Percentiles rank a stretch among this genome's conserved stretches.
These are phyloP conservation scores for Clunio marinus DNA, from an alignment of 2,888 invertebrate genomes.

Conservation along the genomic window DNA sequence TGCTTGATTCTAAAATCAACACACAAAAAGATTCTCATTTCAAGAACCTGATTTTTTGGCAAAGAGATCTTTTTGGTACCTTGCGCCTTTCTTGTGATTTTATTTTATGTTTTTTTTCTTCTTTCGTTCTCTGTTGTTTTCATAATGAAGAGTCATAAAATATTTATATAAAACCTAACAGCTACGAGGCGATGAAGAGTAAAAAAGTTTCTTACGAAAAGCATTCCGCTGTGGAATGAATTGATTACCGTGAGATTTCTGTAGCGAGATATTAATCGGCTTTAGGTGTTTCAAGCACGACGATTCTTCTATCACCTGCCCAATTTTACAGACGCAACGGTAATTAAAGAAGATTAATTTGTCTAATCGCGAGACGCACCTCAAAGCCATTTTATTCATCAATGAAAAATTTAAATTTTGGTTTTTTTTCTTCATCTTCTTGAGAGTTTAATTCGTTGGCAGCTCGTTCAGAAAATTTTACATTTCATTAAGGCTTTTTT, in stretches of 20 bases:
- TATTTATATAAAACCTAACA: conserved; percentile 13
- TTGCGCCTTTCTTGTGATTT: not conserved
- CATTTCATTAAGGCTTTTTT: conserved; percentile 8
- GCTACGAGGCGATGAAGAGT: not conserved
- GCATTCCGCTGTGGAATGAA: not conserved
- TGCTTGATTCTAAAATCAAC: not conserved
- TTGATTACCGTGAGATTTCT: conserved; percentile 20
- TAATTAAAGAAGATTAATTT: conserved; percentile 33
- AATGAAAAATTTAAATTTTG: conserved; percentile 18
- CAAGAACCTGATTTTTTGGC: conserved; percentile 28
- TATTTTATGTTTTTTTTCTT: conserved; percentile 12
- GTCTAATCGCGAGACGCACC: conserved; percentile 27
- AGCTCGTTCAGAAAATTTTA: not conserved
- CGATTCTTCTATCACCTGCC: not conserved
- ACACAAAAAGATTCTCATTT: not conserved
- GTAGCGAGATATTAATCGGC: not conserved
- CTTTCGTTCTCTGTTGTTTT: not conserved
- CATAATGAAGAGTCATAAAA: conserved; percentile 19
- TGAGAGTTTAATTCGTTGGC: not conserved
- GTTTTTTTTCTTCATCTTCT: not conserved
- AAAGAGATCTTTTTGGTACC: not conserved
- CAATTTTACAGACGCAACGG: conserved; percentile 1
- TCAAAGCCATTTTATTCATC: conserved; percentile 18
- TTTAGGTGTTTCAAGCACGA: not conserved
- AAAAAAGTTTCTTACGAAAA: not conserved